These are phyloP conservation scores for Drosophila barbarae DNA, from an alignment of 2,888 invertebrate genomes.

Conservation along the genomic window DNA sequence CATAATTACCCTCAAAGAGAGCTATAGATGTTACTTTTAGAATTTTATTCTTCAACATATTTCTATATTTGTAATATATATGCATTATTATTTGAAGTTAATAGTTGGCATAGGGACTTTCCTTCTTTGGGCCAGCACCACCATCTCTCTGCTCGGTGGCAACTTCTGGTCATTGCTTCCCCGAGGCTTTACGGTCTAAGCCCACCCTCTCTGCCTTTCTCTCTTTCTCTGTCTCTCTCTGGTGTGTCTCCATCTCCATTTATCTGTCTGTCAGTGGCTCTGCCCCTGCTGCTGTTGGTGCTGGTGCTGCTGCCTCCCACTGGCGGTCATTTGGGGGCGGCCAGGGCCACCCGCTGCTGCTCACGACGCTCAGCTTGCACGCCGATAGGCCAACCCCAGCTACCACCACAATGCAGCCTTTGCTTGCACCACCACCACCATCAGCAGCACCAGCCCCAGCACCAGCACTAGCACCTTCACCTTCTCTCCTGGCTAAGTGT, in stretches of 20 bases:
- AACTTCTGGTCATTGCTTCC: conserved; percentile 20
- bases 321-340: conserved; percentile 57
- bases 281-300: not conserved
- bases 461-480: not conserved
- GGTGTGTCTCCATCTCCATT: not conserved
- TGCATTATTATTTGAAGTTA: not conserved
- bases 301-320: conserved; percentile 14
- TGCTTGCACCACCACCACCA: conserved; percentile 1
- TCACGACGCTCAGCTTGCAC: conserved; percentile 50
- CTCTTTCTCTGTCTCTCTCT: not conserved
- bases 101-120: not conserved
- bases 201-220: conserved; percentile 5
- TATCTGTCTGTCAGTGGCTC: conserved; percentile 11
- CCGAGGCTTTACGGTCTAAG: not conserved
- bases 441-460: not conserved
- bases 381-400: conserved; percentile 56
- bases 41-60: too few relatives aligned
- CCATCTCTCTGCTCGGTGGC: conserved; percentile 8
- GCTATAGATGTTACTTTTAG: too few relatives aligned
- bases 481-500: conserved; percentile 52
- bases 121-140: conserved; percentile 12
- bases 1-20: too few relatives aligned
- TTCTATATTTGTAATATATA: too few relatives aligned
- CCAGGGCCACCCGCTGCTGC: conserved; percentile 65
- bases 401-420: not conserved